phyloP scores from a whole-genome alignment of 2,888 invertebrate species.

The Ctenicera cuprea region DNA sequence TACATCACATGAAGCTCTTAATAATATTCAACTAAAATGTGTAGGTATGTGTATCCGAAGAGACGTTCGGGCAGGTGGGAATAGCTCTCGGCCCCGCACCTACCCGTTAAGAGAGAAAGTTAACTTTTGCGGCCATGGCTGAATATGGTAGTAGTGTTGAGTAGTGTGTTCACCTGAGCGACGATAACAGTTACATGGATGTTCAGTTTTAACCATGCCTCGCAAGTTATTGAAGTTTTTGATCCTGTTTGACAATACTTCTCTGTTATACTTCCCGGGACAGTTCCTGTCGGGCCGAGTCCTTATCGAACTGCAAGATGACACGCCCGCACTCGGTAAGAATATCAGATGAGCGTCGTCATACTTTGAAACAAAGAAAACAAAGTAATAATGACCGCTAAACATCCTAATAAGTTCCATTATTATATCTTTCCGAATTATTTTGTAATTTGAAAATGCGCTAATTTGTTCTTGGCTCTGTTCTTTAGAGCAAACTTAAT shows the following conservation, averaged over 20 bases:
- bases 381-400: slow-evolving; percentile 38
- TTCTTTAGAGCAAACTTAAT: slow-evolving; percentile 1
- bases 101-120: slow-evolving; percentile 61
- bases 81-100: slow-evolving; percentile 41
- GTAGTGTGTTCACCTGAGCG: slow-evolving; percentile 38
- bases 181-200: slow-evolving; percentile 43
- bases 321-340: slow-evolving; percentile 91
- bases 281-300: slow-evolving; percentile 95
- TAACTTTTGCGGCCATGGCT: slow-evolving; percentile 54
- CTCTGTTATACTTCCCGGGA: slow-evolving; percentile 93
- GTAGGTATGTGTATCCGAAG: not conserved
- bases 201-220: slow-evolving; percentile 77
- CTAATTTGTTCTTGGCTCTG: not conserved
- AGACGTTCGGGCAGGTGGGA: slow-evolving; percentile 19
- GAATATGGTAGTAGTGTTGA: slow-evolving; percentile 56
- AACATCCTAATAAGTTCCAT: slow-evolving; percentile 11
- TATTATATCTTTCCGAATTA: not conserved
- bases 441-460: not conserved
- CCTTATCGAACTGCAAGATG: slow-evolving; percentile 93
- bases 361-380: slow-evolving; percentile 45
- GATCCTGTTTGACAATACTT: slow-evolving; percentile 95
- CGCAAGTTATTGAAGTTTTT: slow-evolving; percentile 93
- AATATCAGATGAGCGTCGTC: slow-evolving; percentile 61
- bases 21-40: no score
- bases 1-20: no score